These are phyloP conservation scores for Ammospiza caudacuta DNA, from an alignment of 2,113 vertebrate species.

Conservation along the genomic window DNA sequence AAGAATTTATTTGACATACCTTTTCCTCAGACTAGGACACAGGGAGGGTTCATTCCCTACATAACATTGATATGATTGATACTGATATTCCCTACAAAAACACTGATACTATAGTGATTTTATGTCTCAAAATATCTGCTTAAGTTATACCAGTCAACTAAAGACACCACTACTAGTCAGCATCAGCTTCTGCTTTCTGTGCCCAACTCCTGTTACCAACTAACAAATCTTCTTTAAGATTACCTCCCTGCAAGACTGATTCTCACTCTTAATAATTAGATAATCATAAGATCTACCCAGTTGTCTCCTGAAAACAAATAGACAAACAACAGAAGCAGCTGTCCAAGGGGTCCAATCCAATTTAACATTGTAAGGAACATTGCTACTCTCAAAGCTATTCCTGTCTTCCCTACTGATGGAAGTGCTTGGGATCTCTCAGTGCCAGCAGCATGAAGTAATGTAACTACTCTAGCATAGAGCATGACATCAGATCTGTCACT, in stretches of 20 bases:
- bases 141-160: background rate
- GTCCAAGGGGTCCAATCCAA: background rate
- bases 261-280: background rate
- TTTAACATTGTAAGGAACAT: background rate
- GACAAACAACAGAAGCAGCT: background rate
- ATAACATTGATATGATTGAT: background rate
- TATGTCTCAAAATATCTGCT: background rate
- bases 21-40: background rate
- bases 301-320: background rate
- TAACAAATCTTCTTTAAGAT: background rate
- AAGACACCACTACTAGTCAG: background rate
- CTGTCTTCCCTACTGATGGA: background rate
- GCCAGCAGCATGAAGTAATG: background rate
- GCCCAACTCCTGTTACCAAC: background rate
- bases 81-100: background rate
- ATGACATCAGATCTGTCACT: conserved; percentile 1
- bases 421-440: background rate
- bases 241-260: background rate
- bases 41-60: background rate
- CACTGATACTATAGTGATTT: background rate
- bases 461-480: background rate
- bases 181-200: background rate
- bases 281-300: background rate
- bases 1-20: background rate
- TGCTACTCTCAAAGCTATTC: background rate